Evolutionary conservation across 2,797 vertebrate genomes (phyloP), one percentile per base, ranked within the genome.

Genomic region (Gallinago stenura): DNA sequence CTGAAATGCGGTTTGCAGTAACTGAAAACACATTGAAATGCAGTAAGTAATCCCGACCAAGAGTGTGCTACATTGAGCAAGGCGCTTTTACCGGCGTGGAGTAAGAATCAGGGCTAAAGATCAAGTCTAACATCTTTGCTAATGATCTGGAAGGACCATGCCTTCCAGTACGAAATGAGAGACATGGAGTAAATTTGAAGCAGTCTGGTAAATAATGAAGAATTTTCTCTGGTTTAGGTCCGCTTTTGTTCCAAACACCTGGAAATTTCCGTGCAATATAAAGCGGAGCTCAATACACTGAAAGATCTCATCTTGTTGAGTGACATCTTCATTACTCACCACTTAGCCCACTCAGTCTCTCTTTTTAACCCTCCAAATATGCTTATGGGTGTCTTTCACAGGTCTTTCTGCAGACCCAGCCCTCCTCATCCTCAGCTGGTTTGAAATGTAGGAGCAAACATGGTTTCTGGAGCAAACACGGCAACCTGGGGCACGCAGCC

Each of bases 11-110:
- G 88, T 91, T 95, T 88, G 8, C 60, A n/a, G 37, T 87, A 95
- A 94, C 83, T 90, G 94, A 75, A 96, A 95, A 88, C 94, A 94
- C 77, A 90, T 95, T 90, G 86, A 73, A 69, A 76, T 53, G 87
- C 86, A 76, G 76, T 35, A 69, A 94, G 77, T 73, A 88, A 95
- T 89, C 85, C 91, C 60, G 26, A 89, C 58, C 64, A 51, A 91
- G 84, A 85, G 57, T 18, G 50, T 20, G 89, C 57, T 90, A 21
- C 57, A 11, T 0, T 1, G 28, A 84, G 41, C 88, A 80, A 90
- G 75, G 68, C 35, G 0, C 73, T 7, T 53, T 61, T 68, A 50
- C 31, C 10, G 3, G 26, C 19, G 45, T 75, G 61, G 61, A 68
- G 31, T 16, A 65, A 80, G 84, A 91, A 37, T 80, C 64, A 21